Evolutionary conservation across 2,888 invertebrate genomes (phyloP).

Genomic region (Molanna angustata): DNA sequence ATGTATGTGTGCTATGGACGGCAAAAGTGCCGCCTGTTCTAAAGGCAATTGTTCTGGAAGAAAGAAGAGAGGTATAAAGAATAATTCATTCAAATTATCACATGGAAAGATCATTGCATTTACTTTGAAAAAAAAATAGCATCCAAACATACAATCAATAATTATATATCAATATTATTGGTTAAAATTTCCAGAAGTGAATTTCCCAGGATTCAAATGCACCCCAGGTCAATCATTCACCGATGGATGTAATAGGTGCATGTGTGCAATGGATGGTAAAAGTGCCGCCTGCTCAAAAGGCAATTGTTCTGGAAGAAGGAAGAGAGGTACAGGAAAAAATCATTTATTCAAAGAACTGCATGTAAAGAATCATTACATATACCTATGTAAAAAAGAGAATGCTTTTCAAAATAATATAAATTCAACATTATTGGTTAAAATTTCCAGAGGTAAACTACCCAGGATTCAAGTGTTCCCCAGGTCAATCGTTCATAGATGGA

Average conservation of each 20-base stretch:
- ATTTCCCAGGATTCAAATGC: conserved; percentile 25
- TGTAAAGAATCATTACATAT: no score
- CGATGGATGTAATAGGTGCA: conserved; percentile 25
- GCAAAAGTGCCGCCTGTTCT: conserved; percentile 21
- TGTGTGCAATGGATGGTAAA: conserved; percentile 22
- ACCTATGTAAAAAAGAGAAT: no score
- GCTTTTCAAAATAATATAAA: no score
- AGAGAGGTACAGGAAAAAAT: conserved; percentile 20
- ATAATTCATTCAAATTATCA: no score
- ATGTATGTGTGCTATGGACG: conserved; percentile 23
- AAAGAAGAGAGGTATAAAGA: conserved; percentile 16
- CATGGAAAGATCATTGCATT: no score
- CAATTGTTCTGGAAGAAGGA: conserved; percentile 8
- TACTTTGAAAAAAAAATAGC: no score
- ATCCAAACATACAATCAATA: no score
- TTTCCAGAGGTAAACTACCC: conserved; percentile 39
- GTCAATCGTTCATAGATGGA: conserved; percentile 44
- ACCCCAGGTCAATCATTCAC: conserved; percentile 18
- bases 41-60: conserved; percentile 9
- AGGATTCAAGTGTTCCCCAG: conserved; percentile 42
- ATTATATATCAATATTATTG: no score
- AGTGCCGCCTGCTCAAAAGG: conserved; percentile 17
- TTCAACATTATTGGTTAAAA: no score
- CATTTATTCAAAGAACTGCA: no score
- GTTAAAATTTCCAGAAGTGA: conserved; percentile 19